These are phyloP conservation scores for Acanthoscelides obtectus DNA, from an alignment of 2,888 invertebrate genomes.

Conservation along the genomic window DNA sequence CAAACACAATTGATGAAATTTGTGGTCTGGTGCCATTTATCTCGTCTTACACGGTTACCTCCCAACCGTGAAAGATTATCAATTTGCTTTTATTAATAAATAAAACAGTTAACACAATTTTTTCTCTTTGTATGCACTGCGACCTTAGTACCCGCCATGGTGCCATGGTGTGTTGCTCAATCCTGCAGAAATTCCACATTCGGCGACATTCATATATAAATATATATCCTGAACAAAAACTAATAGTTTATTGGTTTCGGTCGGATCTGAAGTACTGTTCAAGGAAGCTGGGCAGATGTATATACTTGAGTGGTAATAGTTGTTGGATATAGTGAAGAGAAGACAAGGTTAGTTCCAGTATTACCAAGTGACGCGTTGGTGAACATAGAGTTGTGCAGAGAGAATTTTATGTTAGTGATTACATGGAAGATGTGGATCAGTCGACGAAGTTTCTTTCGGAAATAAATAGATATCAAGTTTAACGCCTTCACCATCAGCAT, in stretches of 20 bases:
- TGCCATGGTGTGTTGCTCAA: background rate
- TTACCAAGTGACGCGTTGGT: background rate
- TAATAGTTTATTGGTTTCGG: background rate
- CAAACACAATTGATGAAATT: background rate
- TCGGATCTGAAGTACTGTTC: background rate
- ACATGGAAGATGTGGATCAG: background rate
- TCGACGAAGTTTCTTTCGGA: too few species aligned
- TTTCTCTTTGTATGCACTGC: background rate
- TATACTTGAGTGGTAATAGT: background rate
- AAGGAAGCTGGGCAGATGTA: background rate
- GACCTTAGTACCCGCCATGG: background rate
- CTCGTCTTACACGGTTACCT: conserved; percentile 15
- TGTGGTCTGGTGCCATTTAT: background rate
- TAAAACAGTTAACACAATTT: background rate
- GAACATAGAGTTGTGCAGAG: background rate
- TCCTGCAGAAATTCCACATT: background rate
- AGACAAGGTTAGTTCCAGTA: background rate
- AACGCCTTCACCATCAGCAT: too few species aligned
- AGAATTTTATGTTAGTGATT: background rate
- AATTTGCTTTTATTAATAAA: background rate
- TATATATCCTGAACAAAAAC: background rate
- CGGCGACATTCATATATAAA: background rate
- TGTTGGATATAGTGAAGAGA: background rate
- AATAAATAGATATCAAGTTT: too few species aligned
- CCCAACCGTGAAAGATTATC: conserved; percentile 19